Evolutionary conservation across 2,797 vertebrate genomes (phyloP), one percentile per base, ranked within the genome.

Genomic region (Hydrocynus forskahlii): DNA sequence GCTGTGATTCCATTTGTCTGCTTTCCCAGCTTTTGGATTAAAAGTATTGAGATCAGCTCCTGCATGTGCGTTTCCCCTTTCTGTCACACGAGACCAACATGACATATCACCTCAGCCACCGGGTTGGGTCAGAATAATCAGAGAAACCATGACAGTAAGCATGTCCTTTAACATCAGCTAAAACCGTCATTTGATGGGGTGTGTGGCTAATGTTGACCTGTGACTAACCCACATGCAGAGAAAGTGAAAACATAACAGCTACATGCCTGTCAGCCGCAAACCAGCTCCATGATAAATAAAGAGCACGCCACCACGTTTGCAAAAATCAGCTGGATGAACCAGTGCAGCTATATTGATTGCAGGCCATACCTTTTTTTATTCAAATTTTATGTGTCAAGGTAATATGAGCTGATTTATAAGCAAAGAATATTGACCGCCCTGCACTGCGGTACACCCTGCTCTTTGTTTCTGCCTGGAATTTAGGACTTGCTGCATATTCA

Each of bases 121-220:
- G 35, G 13, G 35, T 45, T 75, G 72, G 38, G 55, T 74, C 54
- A 40, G 38, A 60, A 38, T n/a, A 43, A 60, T 45, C 54, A 43
- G 17, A 43, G 55, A 35, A 35, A 4, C 19, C 38, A 17, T 74
- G 23, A 19, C 55, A 57, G 52, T 16, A 21, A 29, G 12, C 54
- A 59, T 57, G 52, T 59, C 21, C 38, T 74, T 73, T 74, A 67
- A 66, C 62, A 64, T 48, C 3, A 1, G 25, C 63, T 68, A 77
- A 68, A 77, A 77, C 63, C 50, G 55, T 59, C 54, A 71, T 68
- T 63, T 70, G 60, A 79, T 54, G 48, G 68, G 21, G 17, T 4
- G 29, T 14, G 23, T 35, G 54, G 55, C 35, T 60, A 60, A 45
- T 60, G 72, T 21, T 68, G 75, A 67, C 75, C 75, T 55, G 19